phyloP scores from a whole-genome alignment of 2,888 invertebrate species.

The Protodeltote pygarga region DNA sequence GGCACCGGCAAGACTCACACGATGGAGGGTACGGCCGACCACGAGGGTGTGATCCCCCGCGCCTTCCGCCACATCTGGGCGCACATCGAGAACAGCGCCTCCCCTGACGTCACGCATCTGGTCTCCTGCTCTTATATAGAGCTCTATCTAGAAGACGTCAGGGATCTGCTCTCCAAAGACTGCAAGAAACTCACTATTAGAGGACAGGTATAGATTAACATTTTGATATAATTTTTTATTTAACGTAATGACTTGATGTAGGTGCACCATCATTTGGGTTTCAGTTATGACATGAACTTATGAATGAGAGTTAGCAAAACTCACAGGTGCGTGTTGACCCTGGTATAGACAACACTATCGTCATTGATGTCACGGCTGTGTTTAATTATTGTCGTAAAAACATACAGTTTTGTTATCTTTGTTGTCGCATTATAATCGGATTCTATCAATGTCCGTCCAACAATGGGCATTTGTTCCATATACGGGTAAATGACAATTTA shows the following conservation, averaged over 20 bases:
- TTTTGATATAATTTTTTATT: not conserved
- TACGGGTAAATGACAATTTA: slow-evolving; percentile 4
- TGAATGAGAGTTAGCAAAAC: not conserved
- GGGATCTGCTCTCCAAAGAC: slow-evolving; percentile 90
- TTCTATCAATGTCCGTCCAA: slow-evolving; percentile 11
- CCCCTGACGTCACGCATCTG: slow-evolving; percentile 97
- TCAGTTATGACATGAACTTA: too few species aligned
- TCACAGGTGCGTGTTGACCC: slow-evolving; percentile 17
- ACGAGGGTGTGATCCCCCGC: slow-evolving; percentile 96
- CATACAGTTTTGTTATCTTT: slow-evolving; percentile 14
- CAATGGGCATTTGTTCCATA: slow-evolving; percentile 14
- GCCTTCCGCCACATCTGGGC: slow-evolving; percentile 99
- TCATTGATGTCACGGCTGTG: slow-evolving; percentile 35
- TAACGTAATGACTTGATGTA: too few species aligned
- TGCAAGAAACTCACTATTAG: slow-evolving; percentile 91
- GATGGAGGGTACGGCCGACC: slow-evolving; percentile 90
- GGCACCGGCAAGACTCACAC: slow-evolving; percentile 96
- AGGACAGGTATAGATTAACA: slow-evolving; percentile 74
- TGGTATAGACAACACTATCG: not conserved
- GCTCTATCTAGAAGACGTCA: slow-evolving; percentile 97
- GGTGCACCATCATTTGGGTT: too few species aligned
- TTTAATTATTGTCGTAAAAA: slow-evolving; percentile 18
- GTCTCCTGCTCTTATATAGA: slow-evolving; percentile 99
- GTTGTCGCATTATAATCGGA: slow-evolving; percentile 9
- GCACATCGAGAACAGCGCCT: slow-evolving; percentile 94